These are phyloP conservation scores for Scaptomyza polygonia DNA, from an alignment of 2,888 invertebrate genomes.

Conservation along the genomic window DNA sequence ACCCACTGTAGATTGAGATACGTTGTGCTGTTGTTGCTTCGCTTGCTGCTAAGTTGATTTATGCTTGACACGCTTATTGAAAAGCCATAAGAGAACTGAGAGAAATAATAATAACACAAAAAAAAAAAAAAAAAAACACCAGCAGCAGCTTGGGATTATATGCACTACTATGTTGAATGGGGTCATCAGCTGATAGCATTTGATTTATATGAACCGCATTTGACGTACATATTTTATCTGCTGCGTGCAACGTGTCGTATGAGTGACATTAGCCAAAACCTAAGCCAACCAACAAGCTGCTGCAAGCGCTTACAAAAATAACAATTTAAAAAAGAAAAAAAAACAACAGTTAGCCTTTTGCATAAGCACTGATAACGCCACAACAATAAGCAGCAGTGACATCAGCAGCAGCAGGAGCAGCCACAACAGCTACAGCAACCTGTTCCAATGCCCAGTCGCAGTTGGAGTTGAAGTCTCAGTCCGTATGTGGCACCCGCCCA, in stretches of 20 bases:
- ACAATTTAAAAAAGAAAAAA: slow-evolving; percentile 37
- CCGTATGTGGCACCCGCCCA: slow-evolving; percentile 68
- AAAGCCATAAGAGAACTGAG: slow-evolving; percentile 56
- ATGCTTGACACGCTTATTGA: slow-evolving; percentile 81
- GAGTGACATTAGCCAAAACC: slow-evolving; percentile 74
- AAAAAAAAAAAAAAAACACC: slow-evolving; percentile 18
- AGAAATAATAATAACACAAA: neutral
- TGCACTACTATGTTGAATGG: slow-evolving; percentile 41
- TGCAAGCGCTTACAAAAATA: slow-evolving; percentile 8
- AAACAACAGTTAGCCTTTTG: slow-evolving; percentile 75
- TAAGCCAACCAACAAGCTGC: slow-evolving; percentile 58
- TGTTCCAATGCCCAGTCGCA: slow-evolving; percentile 40
- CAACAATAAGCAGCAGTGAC: slow-evolving; percentile 65
- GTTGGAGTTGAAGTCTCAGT: slow-evolving; percentile 3
- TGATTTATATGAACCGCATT: slow-evolving; percentile 71
- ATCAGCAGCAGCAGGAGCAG: slow-evolving; percentile 37
- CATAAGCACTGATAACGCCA: slow-evolving; percentile 74
- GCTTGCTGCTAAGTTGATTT: slow-evolving; percentile 55
- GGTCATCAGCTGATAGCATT: slow-evolving; percentile 78
- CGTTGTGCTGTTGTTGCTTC: slow-evolving; percentile 41
- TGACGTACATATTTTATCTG: slow-evolving; percentile 75
- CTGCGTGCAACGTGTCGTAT: slow-evolving; percentile 72
- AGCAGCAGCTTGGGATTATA: slow-evolving; percentile 13
- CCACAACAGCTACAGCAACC: slow-evolving; percentile 48
- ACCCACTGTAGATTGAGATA: slow-evolving; percentile 68